A percentile compares a stretch with the other conserved stretches of the same genome.
phyloP scores from a whole-genome alignment of 2,797 vertebrate species.

The Channallabes apus region DNA sequence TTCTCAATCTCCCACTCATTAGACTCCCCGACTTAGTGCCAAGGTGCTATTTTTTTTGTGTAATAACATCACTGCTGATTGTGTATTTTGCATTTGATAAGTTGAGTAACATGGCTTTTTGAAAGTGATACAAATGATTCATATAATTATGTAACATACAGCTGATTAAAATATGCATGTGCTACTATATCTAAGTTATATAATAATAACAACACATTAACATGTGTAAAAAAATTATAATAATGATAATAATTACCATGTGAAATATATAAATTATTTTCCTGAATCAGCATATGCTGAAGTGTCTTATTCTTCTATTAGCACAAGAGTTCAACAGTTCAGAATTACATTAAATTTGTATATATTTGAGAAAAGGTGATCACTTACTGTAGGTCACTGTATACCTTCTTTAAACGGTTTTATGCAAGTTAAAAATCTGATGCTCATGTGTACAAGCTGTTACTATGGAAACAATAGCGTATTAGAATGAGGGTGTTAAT shows the following conservation, averaged over 20 bases:
- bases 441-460: no score
- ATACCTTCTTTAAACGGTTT: no score
- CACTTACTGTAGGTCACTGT: no score
- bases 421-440: no score
- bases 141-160: not conserved
- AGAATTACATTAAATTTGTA: no score
- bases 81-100: not conserved
- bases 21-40: constrained; percentile 23
- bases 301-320: no score
- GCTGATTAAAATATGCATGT: not conserved
- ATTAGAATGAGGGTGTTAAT: not conserved
- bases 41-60: constrained; percentile 11
- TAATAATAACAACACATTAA: not conserved
- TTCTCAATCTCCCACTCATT: constrained; percentile 28
- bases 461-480: not conserved
- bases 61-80: not conserved
- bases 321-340: no score
- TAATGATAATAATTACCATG: no score
- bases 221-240: not conserved
- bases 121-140: not conserved
- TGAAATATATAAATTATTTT: not conserved
- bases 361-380: no score
- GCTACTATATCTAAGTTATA: not conserved
- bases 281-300: not conserved
- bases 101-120: not conserved